Base-by-base conservation (phyloP, 2,113 vertebrate species). In the Pluvialis apricaria region DNA sequence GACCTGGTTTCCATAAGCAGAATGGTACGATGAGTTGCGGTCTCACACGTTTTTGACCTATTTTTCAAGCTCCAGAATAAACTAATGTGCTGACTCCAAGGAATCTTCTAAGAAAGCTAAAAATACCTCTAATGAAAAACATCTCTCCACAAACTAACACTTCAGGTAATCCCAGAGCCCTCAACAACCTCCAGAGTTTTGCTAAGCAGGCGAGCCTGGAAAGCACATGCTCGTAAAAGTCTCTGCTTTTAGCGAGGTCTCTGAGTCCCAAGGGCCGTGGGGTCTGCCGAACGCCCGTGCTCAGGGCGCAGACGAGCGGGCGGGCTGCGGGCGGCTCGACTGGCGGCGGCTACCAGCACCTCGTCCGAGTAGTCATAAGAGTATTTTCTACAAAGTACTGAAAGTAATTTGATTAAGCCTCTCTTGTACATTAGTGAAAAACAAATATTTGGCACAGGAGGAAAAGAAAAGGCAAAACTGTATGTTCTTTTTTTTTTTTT, bases 11-110 rank as follows among this genome's bases (percentile, higher is more conserved):
- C 72, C 55, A 2, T 1, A 2, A 28, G 38, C 40, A 0, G 44
- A 55, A 15, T 1, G 3, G 44, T 7, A 45, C 0, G 0, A 40
- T 0, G 32, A 71, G 32, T 13, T 54, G n/a, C 12, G 47, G 17
- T 7, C 80, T 86, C 64, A 28, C 52, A 29, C 0, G 0, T 52
- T 82, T 54, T 88, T 70, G 76, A 86, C 86, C 68, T 62, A 6
- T 44, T 88, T 84, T 92, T 51, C 83, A 26, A 61, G 5, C 69
- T 82, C 64, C 61, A 42, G 40, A 42, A 85, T 7, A 38, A 94
- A 84, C 32, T 22, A 6, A 54, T 4, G 52, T 44, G 81, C 83
- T 71, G 69, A 51, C 77, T 70, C n/a, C 1, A 24, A 79, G 52
- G 47, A 71, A 64, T 42, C 91, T 44, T 32, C 36, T 1, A 36